A percentile compares a stretch with the other conserved stretches of the same genome.
phyloP scores from a whole-genome alignment of 2,888 invertebrate genomes.

The Pimpla rufipes region DNA sequence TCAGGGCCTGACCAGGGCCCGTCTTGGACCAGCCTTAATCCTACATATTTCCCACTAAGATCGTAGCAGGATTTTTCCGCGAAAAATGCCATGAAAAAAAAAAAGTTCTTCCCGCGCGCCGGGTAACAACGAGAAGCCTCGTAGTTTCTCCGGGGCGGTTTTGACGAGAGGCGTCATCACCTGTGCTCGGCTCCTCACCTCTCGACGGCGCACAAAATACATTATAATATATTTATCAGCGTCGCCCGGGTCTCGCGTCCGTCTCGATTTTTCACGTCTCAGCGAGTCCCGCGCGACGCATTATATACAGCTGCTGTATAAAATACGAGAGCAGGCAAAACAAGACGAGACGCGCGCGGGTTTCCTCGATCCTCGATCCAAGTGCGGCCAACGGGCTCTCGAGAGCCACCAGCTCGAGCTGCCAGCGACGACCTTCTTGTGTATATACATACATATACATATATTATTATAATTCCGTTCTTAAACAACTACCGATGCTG shows the following conservation, averaged over 20 bases:
- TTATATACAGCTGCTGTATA: slow-evolving; percentile 23
- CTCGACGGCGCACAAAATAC: slow-evolving; percentile 2
- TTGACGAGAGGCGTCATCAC: slow-evolving; percentile 53
- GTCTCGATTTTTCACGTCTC: slow-evolving; percentile 54
- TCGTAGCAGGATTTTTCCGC: too few species aligned
- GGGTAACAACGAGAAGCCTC: neutral
- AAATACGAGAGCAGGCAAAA: slow-evolving; percentile 51
- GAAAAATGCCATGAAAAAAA: neutral
- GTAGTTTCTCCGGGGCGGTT: slow-evolving; percentile 22
- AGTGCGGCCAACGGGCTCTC: slow-evolving; percentile 52
- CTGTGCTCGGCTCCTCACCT: slow-evolving; percentile 35
- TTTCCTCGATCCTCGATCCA: slow-evolving; percentile 57
- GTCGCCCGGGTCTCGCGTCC: neutral
- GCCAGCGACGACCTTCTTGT: slow-evolving; percentile 35
- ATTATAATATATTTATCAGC: slow-evolving; percentile 47
- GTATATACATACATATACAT: slow-evolving; percentile 30
- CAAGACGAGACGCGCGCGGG: slow-evolving; percentile 64
- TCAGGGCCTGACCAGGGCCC: too few species aligned
- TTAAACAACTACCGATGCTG: slow-evolving; percentile 53
- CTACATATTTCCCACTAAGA: too few species aligned
- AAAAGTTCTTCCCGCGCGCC: too few species aligned
- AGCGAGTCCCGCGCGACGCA: slow-evolving; percentile 24
- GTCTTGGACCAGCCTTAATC: too few species aligned
- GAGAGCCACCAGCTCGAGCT: slow-evolving; percentile 26
- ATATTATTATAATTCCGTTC: slow-evolving; percentile 55